phyloP scores from a whole-genome alignment of 1,140 invertebrate species.

The Procambarus clarkii region DNA sequence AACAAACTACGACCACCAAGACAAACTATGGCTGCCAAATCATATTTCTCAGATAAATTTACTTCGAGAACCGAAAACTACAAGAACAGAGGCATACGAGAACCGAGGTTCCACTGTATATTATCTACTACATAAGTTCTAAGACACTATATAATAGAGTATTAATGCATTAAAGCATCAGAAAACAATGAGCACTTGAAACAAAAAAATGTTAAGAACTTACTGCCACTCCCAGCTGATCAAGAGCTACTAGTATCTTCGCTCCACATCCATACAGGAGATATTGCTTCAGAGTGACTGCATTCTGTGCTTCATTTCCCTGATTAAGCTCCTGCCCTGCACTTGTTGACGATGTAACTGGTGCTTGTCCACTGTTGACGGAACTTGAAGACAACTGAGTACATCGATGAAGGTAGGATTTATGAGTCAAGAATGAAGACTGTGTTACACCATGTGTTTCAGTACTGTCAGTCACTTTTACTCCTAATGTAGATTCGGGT shows the following conservation, averaged over 20 bases:
- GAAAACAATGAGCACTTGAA: neutral
- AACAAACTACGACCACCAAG: too few species aligned
- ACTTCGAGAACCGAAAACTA: too few species aligned
- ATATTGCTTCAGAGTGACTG: constrained; percentile 37
- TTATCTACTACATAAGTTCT: too few species aligned
- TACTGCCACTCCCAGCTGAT: constrained; percentile 54
- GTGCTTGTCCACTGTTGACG: neutral
- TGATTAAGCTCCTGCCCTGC: constrained; percentile 7
- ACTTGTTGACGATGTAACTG: neutral
- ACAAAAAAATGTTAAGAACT: constrained; percentile 25
- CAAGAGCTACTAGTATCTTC: constrained; percentile 49
- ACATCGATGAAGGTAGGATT: neutral
- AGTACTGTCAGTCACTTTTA: neutral
- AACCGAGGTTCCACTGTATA: too few species aligned
- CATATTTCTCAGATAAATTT: too few species aligned
- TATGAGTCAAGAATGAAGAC: neutral
- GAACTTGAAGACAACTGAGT: neutral
- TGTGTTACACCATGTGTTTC: neutral
- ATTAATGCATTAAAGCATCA: neutral
- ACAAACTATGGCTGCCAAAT: too few species aligned
- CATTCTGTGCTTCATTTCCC: constrained; percentile 55
- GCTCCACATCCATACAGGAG: constrained; percentile 55
- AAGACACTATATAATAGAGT: too few species aligned
- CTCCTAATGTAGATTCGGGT: neutral
- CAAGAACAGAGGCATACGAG: too few species aligned